Evolutionary conservation across 2,888 invertebrate species (phyloP).

Genomic region (Cataglyphis altisquamis): DNA sequence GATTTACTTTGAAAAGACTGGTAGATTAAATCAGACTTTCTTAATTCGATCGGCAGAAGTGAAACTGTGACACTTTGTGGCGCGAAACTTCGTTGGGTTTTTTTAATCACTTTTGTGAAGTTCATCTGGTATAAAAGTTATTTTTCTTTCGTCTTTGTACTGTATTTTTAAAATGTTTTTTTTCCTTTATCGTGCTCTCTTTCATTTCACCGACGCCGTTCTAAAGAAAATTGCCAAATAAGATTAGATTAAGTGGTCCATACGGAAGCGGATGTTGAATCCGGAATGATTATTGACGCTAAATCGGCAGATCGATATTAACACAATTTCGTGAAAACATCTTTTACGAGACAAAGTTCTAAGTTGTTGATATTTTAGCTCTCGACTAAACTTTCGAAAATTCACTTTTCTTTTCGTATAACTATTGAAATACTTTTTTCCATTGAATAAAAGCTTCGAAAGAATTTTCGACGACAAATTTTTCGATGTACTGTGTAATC

Average conservation of each 20-base stretch:
- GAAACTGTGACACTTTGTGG: constrained; percentile 27
- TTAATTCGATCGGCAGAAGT: constrained; percentile 39
- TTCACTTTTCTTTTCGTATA: neutral
- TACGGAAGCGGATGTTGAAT: constrained; percentile 41
- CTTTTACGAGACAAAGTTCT: neutral
- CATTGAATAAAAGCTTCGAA: neutral
- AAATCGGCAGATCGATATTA: constrained; percentile 44
- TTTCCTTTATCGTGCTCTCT: neutral
- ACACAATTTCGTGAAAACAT: neutral
- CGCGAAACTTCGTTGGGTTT: constrained; percentile 43
- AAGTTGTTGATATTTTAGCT: constrained; percentile 16
- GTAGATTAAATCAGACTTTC: constrained; percentile 30
- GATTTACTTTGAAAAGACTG: constrained; percentile 37
- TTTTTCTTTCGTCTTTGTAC: constrained; percentile 57
- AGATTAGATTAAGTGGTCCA: constrained; percentile 63
- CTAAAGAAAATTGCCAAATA: constrained; percentile 67
- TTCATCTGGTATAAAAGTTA: constrained; percentile 21
- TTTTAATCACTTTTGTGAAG: constrained; percentile 23
- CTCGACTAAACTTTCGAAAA: neutral
- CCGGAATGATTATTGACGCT: constrained; percentile 48
- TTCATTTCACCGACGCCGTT: neutral
- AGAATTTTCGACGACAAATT: neutral
- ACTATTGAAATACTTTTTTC: constrained; percentile 3
- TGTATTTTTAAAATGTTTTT: constrained; percentile 50
- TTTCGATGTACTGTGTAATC: neutral